Percentiles rank a stretch among this genome's conserved stretches.
Evolutionary conservation across 2,888 invertebrate species (phyloP).

Genomic region (Caprella mutica): DNA sequence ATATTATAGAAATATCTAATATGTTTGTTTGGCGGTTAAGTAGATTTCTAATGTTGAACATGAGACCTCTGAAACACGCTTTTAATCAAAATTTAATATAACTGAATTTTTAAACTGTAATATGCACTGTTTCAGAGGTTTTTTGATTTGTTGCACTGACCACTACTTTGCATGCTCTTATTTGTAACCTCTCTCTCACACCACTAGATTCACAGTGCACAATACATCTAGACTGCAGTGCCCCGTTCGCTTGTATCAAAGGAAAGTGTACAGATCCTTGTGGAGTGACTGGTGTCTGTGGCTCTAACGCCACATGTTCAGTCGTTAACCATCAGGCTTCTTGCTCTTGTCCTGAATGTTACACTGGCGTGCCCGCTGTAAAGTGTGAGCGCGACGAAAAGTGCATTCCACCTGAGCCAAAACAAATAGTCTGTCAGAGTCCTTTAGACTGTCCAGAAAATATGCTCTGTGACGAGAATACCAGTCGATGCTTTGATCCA

Average conservation of each 20-base stretch:
- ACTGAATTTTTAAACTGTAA: too few relatives aligned
- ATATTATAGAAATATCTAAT: too few relatives aligned
- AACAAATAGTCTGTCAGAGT: conserved; percentile 50
- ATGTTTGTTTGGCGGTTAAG: too few relatives aligned
- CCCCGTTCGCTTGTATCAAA: conserved; percentile 38
- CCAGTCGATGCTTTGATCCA: conserved; percentile 67
- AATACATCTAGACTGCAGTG: conserved; percentile 39
- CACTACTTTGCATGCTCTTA: conserved; percentile 30
- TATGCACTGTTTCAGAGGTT: too few relatives aligned
- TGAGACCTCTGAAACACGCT: too few relatives aligned
- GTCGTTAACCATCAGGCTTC: conserved; percentile 70
- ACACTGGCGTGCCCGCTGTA: conserved; percentile 47
- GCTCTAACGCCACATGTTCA: conserved; percentile 73
- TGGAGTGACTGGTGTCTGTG: conserved; percentile 69
- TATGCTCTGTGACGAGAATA: conserved; percentile 57
- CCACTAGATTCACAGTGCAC: conserved; percentile 37
- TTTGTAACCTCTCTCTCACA: conserved; percentile 41
- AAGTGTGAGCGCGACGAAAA: conserved; percentile 67
- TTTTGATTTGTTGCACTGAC: too few relatives aligned
- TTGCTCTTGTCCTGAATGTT: conserved; percentile 67
- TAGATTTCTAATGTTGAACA: too few relatives aligned
- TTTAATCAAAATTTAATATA: too few relatives aligned
- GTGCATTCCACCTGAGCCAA: conserved; percentile 49
- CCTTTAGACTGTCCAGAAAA: conserved; percentile 62
- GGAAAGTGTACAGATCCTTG: conserved; percentile 47